Base-by-base conservation (phyloP, 2,888 invertebrate species). In the Limnephilus lunatus region DNA sequence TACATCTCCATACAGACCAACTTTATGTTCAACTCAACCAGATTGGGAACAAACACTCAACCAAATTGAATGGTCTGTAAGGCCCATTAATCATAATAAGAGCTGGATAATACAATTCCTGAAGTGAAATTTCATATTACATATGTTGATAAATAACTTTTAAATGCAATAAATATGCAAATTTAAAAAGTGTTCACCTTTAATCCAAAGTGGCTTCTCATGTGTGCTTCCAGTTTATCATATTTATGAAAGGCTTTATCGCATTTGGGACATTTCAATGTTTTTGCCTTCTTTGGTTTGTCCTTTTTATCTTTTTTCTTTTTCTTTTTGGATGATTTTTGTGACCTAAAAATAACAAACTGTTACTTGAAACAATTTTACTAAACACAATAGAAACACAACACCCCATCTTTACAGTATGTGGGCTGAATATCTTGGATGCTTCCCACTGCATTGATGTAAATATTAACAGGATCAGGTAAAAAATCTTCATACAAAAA, bases 191-290 rank as follows among this genome's bases (percentile, higher is more conserved):
- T 53, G 82, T 91, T 91, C 44, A 93, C 96, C 95, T 96, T 96
- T 94, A 96, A 95, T 48, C 96, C 96, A 94, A 96, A 96, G 94
- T 96, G 96, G 94, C 94, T 95, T 94, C 96, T 95, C 95, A 96
- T 95, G 90, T 96, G 96, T 0, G 96, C 96, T 94, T 96, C 96
- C 93, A 96, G 95, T 92, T 96, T 96, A 93, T 96, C 96, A 94
- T 96, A 96, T 93, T 96, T 96, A 92, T 95, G 95, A 93, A 96
- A 96, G 90, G 95, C 95, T 94, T 95, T 96, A 25, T 95, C 95
- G 94, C 96, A 96, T 94, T 96, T 96, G 53, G 95, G 95, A 93
- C 96, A 96, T 94, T 96, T 96, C 95, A 96, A 88, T 31, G 86
- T 30, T 93, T 93, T 93, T 81, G 44, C 35, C 48, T 83, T 90